These are phyloP conservation scores for Carduelis carduelis DNA, from an alignment of 2,797 vertebrate genomes.

Conservation along the genomic window DNA sequence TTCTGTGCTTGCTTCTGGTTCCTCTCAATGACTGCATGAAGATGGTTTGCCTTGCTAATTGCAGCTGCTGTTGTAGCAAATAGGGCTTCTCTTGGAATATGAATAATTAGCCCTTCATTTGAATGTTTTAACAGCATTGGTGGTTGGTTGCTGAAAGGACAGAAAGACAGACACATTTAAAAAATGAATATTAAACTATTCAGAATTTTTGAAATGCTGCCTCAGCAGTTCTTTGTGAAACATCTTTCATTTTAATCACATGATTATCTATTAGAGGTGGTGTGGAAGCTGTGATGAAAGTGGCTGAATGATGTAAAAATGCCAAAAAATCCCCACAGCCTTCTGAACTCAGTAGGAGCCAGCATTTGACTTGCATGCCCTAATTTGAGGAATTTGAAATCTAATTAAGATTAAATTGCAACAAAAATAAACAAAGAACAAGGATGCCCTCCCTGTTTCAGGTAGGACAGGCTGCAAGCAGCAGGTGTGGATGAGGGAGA, in stretches of 20 bases:
- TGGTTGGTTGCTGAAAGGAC: not conserved
- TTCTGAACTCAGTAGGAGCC: not conserved
- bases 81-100: not conserved
- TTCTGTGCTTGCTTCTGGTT: not conserved
- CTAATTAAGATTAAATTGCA: not conserved
- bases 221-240: not conserved
- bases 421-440: not conserved
- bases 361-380: not conserved
- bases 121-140: not conserved
- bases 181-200: not conserved
- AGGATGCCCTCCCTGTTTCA: not conserved
- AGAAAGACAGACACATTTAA: not conserved
- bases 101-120: not conserved
- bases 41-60: not conserved
- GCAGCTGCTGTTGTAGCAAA: not conserved
- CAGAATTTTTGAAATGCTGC: not conserved
- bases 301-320: not conserved
- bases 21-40: not conserved
- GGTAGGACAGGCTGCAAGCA: not conserved
- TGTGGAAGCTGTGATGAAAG: not conserved
- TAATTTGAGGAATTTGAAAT: not conserved
- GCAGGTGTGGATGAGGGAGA: not conserved
- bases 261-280: not conserved
- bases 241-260: not conserved
- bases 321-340: not conserved